Percentiles rank a stretch among this genome's conserved stretches.
Conservation (phyloP, 2,888 invertebrate species). For the Melanophora roralis region DNA sequence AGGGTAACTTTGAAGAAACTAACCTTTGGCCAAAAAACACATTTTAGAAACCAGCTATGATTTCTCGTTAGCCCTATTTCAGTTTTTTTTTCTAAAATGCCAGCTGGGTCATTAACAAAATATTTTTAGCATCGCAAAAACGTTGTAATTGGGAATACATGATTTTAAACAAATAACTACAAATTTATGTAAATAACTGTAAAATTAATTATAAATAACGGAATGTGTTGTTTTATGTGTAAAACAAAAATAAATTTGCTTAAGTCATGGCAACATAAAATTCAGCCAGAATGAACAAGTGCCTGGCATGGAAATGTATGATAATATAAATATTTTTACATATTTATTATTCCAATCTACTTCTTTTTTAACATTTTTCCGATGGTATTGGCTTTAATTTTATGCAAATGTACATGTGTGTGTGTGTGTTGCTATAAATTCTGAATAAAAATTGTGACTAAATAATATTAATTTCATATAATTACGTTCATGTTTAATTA, state of each 20-base stretch:
- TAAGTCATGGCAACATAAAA: slow-evolving; percentile 10
- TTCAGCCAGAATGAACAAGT: not conserved
- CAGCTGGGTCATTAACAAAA: not conserved
- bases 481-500: slow-evolving; percentile 48
- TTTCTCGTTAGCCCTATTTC: not conserved
- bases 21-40: too few species aligned
- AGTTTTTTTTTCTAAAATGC: not conserved
- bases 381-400: not conserved
- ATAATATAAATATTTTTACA: too few species aligned
- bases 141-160: slow-evolving; percentile 15
- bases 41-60: too few species aligned
- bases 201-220: slow-evolving; percentile 39
- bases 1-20: too few species aligned
- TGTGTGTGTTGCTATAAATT: slow-evolving; percentile 31
- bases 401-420: not conserved
- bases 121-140: not conserved
- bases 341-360: not conserved
- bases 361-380: not conserved
- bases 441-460: slow-evolving; percentile 46
- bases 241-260: slow-evolving; percentile 8
- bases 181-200: slow-evolving; percentile 54
- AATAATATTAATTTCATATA: slow-evolving; percentile 49
- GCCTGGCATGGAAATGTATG: slow-evolving; percentile 5
- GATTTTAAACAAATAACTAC: slow-evolving; percentile 45
- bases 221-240: slow-evolving; percentile 3